phyloP scores from a whole-genome alignment of 2,888 invertebrate genomes.

The Chaetogeoica ovagalla region DNA sequence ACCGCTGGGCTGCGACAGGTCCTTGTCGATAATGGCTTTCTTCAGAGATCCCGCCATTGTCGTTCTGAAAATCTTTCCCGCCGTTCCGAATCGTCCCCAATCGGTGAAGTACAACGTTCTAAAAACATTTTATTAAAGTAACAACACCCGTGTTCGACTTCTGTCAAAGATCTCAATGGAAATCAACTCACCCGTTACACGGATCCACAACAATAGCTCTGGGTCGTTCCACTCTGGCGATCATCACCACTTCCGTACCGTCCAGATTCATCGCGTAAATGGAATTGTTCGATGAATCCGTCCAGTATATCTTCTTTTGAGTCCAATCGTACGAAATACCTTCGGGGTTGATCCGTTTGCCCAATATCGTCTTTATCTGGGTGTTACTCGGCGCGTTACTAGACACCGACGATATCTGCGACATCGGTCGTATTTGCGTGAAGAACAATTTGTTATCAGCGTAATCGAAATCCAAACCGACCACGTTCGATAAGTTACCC shows the following conservation, averaged over 20 bases:
- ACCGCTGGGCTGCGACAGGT: constrained; percentile 93
- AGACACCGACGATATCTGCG: constrained; percentile 80
- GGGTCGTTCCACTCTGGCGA: constrained; percentile 89
- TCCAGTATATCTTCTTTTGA: constrained; percentile 96
- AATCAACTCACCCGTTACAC: constrained; percentile 74
- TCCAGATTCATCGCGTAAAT: constrained; percentile 94
- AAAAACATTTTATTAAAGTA: background rate
- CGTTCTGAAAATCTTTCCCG: constrained; percentile 90
- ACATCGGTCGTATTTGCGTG: constrained; percentile 90
- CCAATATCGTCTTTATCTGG: constrained; percentile 71
- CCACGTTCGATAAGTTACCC: constrained; percentile 85
- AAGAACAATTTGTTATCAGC: constrained; percentile 84
- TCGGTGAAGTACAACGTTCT: constrained; percentile 90
- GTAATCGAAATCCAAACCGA: constrained; percentile 94
- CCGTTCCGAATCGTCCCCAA: constrained; percentile 90
- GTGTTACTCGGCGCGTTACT: constrained; percentile 70
- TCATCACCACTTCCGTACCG: constrained; percentile 84
- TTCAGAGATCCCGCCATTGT: constrained; percentile 96
- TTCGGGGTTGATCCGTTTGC: constrained; percentile 84
- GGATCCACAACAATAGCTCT: constrained; percentile 95
- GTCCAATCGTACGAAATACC: constrained; percentile 98
- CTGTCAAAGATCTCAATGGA: too few species aligned
- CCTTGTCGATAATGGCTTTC: constrained; percentile 83
- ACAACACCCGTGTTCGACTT: too few species aligned
- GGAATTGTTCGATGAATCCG: constrained; percentile 90